These are phyloP conservation scores for Acrossocheilus fasciatus DNA, from an alignment of 2,797 vertebrate genomes.

Conservation along the genomic window DNA sequence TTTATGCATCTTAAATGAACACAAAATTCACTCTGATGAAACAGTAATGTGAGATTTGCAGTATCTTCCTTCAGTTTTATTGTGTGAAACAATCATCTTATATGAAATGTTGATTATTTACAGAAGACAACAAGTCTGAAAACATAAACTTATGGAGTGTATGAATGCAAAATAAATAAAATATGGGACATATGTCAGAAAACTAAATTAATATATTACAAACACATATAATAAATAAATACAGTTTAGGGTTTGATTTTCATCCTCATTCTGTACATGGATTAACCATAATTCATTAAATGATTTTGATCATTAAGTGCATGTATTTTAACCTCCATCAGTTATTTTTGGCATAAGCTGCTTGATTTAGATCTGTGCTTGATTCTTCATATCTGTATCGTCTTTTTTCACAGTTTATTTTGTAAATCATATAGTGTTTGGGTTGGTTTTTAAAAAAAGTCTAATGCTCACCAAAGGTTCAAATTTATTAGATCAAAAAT, in stretches of 20 bases:
- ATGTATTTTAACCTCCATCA: not conserved
- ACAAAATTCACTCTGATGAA: not conserved
- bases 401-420: not conserved
- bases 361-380: constrained; percentile 3
- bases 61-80: not conserved
- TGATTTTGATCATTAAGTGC: not conserved
- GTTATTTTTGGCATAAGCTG: constrained; percentile 33
- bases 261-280: not conserved
- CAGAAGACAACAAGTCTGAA: constrained; percentile 12
- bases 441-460: not conserved
- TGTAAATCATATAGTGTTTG: not conserved
- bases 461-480: not conserved
- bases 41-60: not conserved
- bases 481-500: constrained; percentile 2
- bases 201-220: not conserved
- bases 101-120: constrained; percentile 25
- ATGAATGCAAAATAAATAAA: not conserved
- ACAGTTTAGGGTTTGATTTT: not conserved
- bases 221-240: constrained; percentile 4
- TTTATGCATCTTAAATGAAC: not conserved
- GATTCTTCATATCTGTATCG: not conserved
- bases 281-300: not conserved
- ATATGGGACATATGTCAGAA: not conserved
- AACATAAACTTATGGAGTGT: not conserved
- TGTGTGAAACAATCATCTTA: constrained; percentile 31